These are phyloP conservation scores for Laterallus jamaicensis DNA, from an alignment of 2,113 vertebrate species.

Conservation along the genomic window DNA sequence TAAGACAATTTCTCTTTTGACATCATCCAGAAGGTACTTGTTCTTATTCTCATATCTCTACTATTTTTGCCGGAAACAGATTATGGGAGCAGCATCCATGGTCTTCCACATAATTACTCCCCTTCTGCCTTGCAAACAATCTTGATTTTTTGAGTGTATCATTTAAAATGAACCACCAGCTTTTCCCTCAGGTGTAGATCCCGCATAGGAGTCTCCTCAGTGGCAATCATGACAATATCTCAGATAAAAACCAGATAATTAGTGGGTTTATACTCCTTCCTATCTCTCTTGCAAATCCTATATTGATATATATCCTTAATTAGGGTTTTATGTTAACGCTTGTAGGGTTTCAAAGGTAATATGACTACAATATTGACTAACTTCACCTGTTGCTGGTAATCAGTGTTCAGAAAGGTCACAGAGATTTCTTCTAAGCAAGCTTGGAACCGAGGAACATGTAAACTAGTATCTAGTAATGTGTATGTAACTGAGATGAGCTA, in stretches of 20 bases:
- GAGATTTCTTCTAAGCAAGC: background rate
- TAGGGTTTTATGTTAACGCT: background rate
- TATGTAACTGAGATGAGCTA: background rate
- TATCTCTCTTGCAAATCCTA: background rate
- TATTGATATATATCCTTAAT: background rate
- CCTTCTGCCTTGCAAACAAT: background rate
- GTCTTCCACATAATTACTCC: slow-evolving; percentile 5
- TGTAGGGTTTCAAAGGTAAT: background rate
- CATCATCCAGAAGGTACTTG: slow-evolving; percentile 15
- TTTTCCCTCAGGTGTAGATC: background rate
- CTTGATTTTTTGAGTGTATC: background rate
- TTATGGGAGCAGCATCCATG: background rate
- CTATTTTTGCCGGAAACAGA: slow-evolving; percentile 31
- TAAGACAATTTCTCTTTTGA: slow-evolving; percentile 62
- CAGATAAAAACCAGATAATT: background rate
- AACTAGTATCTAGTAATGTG: background rate
- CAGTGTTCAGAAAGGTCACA: background rate
- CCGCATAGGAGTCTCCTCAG: background rate
- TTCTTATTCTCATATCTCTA: background rate
- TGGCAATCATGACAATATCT: background rate
- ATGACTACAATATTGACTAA: background rate
- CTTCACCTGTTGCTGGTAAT: background rate
- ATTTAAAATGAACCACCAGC: background rate
- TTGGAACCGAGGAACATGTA: background rate
- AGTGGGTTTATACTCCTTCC: background rate